Evolutionary conservation across 2,888 invertebrate genomes (phyloP).

Genomic region (Temnothorax unifasciatus): DNA sequence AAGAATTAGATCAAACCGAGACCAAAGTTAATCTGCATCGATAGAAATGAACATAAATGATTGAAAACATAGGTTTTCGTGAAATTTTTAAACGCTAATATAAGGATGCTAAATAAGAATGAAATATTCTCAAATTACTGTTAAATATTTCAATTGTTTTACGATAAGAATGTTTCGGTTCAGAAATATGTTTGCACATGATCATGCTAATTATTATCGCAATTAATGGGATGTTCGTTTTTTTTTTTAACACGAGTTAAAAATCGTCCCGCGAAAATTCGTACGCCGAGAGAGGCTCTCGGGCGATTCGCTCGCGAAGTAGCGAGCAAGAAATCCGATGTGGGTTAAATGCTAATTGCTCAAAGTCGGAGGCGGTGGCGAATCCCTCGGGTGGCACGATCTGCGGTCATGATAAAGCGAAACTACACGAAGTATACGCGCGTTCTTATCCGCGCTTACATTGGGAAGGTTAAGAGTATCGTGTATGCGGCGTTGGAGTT

Average conservation of each 20-base stretch:
- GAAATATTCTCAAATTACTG: not conserved
- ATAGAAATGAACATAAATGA: no score
- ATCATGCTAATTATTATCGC: not conserved
- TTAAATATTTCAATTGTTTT: not conserved
- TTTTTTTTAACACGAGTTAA: slow-evolving; percentile 13
- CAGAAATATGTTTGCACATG: not conserved
- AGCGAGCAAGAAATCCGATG: slow-evolving; percentile 61
- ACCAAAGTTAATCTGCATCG: no score
- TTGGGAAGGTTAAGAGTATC: slow-evolving; percentile 61
- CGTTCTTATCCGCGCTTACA: slow-evolving; percentile 68
- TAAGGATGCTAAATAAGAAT: not conserved
- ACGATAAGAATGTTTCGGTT: not conserved
- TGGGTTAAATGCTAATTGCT: slow-evolving; percentile 72
- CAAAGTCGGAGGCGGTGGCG: slow-evolving; percentile 67
- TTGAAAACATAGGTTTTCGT: not conserved
- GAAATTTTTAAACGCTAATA: not conserved
- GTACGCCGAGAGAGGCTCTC: slow-evolving; percentile 37
- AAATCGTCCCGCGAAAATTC: slow-evolving; percentile 19
- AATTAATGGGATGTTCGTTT: slow-evolving; percentile 13
- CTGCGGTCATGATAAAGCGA: slow-evolving; percentile 71
- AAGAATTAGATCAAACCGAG: no score
- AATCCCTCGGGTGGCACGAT: slow-evolving; percentile 71
- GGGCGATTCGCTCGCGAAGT: slow-evolving; percentile 50
- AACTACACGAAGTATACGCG: slow-evolving; percentile 74
- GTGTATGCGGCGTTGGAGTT: slow-evolving; percentile 64